Evolutionary conservation across 2,113 vertebrate genomes (phyloP).

Genomic region (Aegotheles bennettii): DNA sequence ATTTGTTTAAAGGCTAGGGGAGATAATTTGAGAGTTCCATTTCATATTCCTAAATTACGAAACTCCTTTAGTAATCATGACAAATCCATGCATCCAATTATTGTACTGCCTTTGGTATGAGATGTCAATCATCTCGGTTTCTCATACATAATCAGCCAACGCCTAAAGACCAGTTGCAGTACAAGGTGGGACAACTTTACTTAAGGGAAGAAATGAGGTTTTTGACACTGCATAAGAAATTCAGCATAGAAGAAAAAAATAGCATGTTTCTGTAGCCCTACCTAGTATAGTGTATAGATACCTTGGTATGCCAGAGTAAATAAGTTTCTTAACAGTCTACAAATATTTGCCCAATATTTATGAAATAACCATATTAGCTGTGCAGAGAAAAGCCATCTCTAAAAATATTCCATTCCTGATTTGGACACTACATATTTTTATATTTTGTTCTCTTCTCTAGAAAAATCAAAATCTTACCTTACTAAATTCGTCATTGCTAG

Average conservation of each 20-base stretch:
- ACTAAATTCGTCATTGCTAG: conserved; percentile 99
- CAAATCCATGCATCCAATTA: background rate
- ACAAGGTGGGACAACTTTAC: background rate
- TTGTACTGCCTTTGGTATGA: background rate
- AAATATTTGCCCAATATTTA: background rate
- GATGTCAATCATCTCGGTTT: background rate
- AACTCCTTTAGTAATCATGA: background rate
- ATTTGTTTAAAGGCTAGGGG: background rate
- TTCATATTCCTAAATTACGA: background rate
- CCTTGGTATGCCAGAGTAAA: background rate
- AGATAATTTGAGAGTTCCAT: background rate
- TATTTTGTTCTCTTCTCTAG: background rate
- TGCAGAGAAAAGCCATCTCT: background rate
- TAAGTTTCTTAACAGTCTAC: background rate
- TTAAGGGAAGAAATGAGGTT: background rate
- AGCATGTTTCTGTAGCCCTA: background rate
- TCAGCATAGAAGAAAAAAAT: background rate
- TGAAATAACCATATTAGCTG: background rate
- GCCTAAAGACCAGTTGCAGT: background rate
- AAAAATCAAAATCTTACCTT: conserved; percentile 83
- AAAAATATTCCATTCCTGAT: background rate
- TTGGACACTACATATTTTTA: background rate
- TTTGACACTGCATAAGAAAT: background rate
- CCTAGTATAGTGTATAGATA: background rate
- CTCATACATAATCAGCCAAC: background rate